phyloP scores from a whole-genome alignment of 2,113 vertebrate species.

The Actinemys pallida region DNA sequence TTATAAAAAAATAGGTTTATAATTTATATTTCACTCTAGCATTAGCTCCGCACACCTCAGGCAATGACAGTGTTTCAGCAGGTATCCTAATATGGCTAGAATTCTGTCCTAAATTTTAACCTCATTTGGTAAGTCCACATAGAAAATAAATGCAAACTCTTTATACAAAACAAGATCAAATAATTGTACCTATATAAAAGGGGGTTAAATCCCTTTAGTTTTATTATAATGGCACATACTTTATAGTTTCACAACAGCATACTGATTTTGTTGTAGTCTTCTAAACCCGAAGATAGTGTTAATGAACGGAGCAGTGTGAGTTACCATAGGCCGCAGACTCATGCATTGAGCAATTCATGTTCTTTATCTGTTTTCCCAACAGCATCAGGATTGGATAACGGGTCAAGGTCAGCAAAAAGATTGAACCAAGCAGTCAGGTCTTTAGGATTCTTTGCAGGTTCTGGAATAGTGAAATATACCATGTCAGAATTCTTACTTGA shows the following conservation, averaged over 20 bases:
- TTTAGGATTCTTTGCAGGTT: slow-evolving; percentile 80
- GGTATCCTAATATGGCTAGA: slow-evolving; percentile 58
- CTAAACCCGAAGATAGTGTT: slow-evolving; percentile 10
- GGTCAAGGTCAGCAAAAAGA: slow-evolving; percentile 97
- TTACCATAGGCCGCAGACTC: slow-evolving; percentile 69
- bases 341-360: slow-evolving; percentile 94
- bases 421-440: slow-evolving; percentile 95
- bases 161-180: slow-evolving; percentile 77
- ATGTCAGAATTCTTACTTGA: background rate
- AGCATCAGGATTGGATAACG: slow-evolving; percentile 94
- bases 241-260: slow-evolving; percentile 76
- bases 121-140: slow-evolving; percentile 44
- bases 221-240: slow-evolving; percentile 82
- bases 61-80: slow-evolving; percentile 51
- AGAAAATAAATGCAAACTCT: slow-evolving; percentile 66
- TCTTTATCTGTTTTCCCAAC: slow-evolving; percentile 91
- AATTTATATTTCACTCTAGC: slow-evolving; percentile 59
- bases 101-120: slow-evolving; percentile 57
- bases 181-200: slow-evolving; percentile 78
- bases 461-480: slow-evolving; percentile 72
- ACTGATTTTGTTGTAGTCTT: slow-evolving; percentile 52
- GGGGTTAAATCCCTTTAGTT: slow-evolving; percentile 71
- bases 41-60: slow-evolving; percentile 34
- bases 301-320: slow-evolving; percentile 51
- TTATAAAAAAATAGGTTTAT: slow-evolving; percentile 76